Conservation (phyloP, 53 echinoderm and acorn worm genomes). For the Echinometra lucunter region DNA sequence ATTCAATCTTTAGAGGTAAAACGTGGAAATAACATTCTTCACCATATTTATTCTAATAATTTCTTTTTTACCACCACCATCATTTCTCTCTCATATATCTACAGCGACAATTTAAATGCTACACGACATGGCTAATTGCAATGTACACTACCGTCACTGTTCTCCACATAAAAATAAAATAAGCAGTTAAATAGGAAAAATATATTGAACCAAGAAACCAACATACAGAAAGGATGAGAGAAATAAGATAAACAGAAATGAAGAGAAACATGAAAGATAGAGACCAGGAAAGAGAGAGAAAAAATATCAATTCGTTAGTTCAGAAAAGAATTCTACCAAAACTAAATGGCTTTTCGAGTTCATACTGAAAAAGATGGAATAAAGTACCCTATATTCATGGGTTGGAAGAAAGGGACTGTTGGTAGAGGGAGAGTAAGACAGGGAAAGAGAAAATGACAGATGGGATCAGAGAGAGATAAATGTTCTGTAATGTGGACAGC, state of each 20-base stretch:
- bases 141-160: not conserved
- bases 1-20: not conserved
- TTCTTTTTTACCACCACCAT: not conserved
- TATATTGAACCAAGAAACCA: not conserved
- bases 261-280: not conserved
- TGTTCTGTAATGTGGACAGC: not conserved
- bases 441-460: constrained; percentile 1
- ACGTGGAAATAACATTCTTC: not conserved
- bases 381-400: too few species aligned
- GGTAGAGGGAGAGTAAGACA: not conserved
- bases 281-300: too few species aligned
- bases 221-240: not conserved
- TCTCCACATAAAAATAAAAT: not conserved
- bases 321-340: too few species aligned
- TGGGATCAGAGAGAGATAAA: not conserved
- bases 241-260: not conserved
- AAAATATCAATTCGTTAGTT: not conserved
- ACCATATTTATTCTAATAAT: not conserved
- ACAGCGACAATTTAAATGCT: too few species aligned
- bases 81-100: not conserved
- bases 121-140: not conserved
- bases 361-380: too few species aligned
- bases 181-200: not conserved
- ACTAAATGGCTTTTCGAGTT: too few species aligned
- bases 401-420: not conserved